Base-by-base conservation (phyloP, 2,797 vertebrate genomes). In the Pseudocheirus occidentalis region DNA sequence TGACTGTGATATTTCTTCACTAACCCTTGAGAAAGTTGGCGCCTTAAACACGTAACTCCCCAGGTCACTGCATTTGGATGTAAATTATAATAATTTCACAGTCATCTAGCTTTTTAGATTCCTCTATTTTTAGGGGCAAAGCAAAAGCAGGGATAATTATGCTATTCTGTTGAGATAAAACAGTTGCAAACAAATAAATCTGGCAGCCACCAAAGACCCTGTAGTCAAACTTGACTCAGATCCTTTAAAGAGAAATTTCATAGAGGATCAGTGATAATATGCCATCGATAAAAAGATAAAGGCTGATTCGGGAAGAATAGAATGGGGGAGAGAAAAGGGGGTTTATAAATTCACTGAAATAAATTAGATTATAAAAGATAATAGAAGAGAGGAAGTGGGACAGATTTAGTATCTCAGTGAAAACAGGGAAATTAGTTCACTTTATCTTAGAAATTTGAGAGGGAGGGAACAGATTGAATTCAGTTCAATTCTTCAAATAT, bases 1-100 rank as follows among this genome's bases (percentile, higher is more conserved):
- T 96, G 96, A 97, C 92, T 95, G 0, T 93, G 92, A 81, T 95
- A 95, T 97, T 98, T 98, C 98, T 98, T 98, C 91, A 95, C 62
- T 95, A 55, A 92, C 95, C 90, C 91, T 52, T 93, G 59, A 92
- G 81, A 73, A 92, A 96, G 92, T 56, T 95, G 93, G 97, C 93
- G 91, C 95, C 96, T 97, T 90, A 92, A 89, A 91, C 93, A 24
- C 73, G 34, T 40, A 50, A 73, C 29, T 98, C 95, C 96, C 89
- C 96, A 96, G 90, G 92, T 91, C 91, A 93, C 55, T 90, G 46
- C 62, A 94, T 95, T 97, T 91, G 56, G 95, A 96, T 93, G 97
- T 92, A 97, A 98, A 98, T 98, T 96, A 96, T 87, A 96, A 93
- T 97, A 90, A 93, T 95, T 96, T 94, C 29, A 21, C 2, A 0